phyloP scores from a whole-genome alignment of 2,888 invertebrate genomes.

The Oscheius sp. region DNA sequence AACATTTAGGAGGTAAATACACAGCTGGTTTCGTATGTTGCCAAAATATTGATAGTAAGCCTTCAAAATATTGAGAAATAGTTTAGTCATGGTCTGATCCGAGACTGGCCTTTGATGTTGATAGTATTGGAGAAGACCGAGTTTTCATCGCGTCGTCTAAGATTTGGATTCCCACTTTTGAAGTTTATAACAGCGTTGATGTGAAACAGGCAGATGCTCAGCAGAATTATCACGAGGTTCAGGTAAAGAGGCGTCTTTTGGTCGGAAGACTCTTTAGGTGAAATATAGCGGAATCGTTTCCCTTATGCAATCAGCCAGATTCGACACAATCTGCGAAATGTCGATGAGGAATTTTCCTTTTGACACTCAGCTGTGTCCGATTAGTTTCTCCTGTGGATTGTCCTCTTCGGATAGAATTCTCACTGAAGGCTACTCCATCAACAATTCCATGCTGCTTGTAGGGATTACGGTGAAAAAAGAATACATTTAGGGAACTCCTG shows the following conservation, averaged over 20 bases:
- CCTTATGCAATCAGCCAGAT: neutral
- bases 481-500: neutral
- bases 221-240: slow-evolving; percentile 5
- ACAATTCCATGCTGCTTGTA: neutral
- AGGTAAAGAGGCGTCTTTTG: too few species aligned
- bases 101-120: neutral
- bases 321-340: neutral
- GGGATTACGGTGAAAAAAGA: neutral
- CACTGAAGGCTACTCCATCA: neutral
- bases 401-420: neutral
- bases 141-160: neutral
- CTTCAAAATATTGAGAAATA: too few species aligned
- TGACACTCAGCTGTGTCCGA: neutral
- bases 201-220: neutral
- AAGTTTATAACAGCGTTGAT: slow-evolving; percentile 1
- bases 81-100: neutral
- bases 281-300: neutral
- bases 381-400: neutral
- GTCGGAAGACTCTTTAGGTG: too few species aligned
- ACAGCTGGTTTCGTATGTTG: too few species aligned
- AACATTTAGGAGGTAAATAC: too few species aligned
- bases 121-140: neutral
- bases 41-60: too few species aligned
- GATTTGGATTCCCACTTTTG: slow-evolving; percentile 16
- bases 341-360: neutral